Conservation (phyloP, 2,113 vertebrate genomes). For the Centrocercus urophasianus region DNA sequence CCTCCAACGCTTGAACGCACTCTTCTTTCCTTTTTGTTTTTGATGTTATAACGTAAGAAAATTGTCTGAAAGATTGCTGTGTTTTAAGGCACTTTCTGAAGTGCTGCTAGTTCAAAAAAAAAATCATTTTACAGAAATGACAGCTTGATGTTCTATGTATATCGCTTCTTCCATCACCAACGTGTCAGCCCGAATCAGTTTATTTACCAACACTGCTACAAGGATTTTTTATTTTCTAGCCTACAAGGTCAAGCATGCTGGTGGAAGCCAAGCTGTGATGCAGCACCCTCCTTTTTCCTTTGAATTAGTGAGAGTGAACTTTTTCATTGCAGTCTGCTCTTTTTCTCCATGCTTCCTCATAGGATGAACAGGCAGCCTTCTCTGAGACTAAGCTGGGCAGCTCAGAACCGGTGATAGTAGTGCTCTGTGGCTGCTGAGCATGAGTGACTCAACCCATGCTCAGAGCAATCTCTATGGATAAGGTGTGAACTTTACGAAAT, state of each 20-base stretch:
- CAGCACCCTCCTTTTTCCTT: neutral
- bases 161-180: constrained; percentile 35
- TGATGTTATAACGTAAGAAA: constrained; percentile 21
- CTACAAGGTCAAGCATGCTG: constrained; percentile 9
- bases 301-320: constrained; percentile 4
- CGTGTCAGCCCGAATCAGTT: constrained; percentile 23
- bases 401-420: neutral
- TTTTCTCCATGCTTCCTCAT: neutral
- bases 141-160: constrained; percentile 25
- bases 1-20: neutral
- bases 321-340: neutral
- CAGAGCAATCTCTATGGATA: neutral
- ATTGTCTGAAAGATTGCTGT: constrained; percentile 21
- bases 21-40: neutral
- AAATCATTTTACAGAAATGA: constrained; percentile 13
- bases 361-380: neutral
- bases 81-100: constrained; percentile 37
- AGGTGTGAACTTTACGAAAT: neutral
- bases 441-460: neutral
- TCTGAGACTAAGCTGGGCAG: neutral
- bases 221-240: neutral
- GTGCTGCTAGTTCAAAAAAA: neutral
- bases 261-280: neutral
- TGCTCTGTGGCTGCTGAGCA: rapidly evolving
- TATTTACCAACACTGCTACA: neutral